These are phyloP conservation scores for Hephaestus fuliginosus DNA, from an alignment of 2,797 vertebrate genomes.

Conservation along the genomic window DNA sequence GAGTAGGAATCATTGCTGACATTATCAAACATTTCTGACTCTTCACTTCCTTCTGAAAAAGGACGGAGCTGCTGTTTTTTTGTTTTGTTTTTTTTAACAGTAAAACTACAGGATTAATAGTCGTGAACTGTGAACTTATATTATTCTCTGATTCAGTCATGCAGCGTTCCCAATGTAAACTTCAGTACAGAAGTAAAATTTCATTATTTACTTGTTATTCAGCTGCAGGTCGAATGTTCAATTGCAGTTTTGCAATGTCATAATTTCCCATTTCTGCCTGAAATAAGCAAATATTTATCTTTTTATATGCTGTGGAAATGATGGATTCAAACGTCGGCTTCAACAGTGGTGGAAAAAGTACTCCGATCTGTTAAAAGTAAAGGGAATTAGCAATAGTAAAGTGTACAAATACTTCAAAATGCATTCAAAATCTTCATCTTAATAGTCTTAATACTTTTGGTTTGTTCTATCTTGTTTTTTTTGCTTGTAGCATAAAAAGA, in stretches of 20 bases:
- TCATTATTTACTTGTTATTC: background rate
- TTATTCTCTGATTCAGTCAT: background rate
- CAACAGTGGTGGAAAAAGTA: too few species aligned
- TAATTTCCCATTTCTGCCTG: background rate
- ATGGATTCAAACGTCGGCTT: background rate
- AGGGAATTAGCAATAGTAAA: too few species aligned
- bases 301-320: background rate
- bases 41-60: background rate
- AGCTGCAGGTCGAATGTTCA: background rate
- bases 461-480: too few species aligned
- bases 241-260: background rate
- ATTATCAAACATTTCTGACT: background rate
- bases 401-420: too few species aligned
- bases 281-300: too few species aligned
- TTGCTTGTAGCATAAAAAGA: too few species aligned
- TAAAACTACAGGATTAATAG: background rate
- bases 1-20: slow-evolving; percentile 4
- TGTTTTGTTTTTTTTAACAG: background rate
- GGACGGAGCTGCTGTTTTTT: background rate
- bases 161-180: background rate
- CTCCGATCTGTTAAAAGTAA: too few species aligned
- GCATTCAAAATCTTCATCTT: too few species aligned
- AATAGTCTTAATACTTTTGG: too few species aligned
- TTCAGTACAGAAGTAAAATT: background rate
- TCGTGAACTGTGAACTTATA: background rate